phyloP scores from a whole-genome alignment of 2,888 invertebrate genomes.

The Serrognathus titanus region DNA sequence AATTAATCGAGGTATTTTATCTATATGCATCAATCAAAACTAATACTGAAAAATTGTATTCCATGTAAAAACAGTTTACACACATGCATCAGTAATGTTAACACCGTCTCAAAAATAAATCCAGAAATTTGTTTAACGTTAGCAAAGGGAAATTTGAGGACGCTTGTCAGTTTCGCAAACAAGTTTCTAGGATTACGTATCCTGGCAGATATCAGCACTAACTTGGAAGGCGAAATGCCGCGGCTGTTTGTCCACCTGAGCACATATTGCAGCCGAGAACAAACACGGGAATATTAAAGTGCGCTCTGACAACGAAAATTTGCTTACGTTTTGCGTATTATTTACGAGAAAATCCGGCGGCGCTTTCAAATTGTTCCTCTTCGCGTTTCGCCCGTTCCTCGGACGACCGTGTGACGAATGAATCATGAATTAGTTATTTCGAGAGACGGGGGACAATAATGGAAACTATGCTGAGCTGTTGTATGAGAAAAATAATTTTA shows the following conservation, averaged over 20 bases:
- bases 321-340: constrained; percentile 10
- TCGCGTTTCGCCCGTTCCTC: not conserved
- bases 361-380: constrained; percentile 1
- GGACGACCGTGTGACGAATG: constrained; percentile 6
- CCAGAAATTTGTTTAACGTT: constrained; percentile 10
- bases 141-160: constrained; percentile 14
- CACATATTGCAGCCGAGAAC: constrained; percentile 27
- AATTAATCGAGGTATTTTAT: no score
- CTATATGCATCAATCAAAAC: no score
- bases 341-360: not conserved
- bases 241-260: constrained; percentile 27
- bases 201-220: constrained; percentile 13
- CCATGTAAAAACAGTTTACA: no score
- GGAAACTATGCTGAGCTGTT: no score
- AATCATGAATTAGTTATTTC: constrained; percentile 1
- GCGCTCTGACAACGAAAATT: constrained; percentile 7
- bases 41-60: no score
- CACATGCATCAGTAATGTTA: no score
- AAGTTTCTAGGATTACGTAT: constrained; percentile 11
- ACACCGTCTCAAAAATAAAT: not conserved
- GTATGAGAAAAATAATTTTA: no score
- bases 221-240: constrained; percentile 6
- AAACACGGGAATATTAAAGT: constrained; percentile 26
- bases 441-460: no score
- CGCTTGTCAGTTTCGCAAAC: constrained; percentile 14